Evolutionary conservation across 2,113 vertebrate genomes (phyloP).

Genomic region (Alligator mississippiensis): DNA sequence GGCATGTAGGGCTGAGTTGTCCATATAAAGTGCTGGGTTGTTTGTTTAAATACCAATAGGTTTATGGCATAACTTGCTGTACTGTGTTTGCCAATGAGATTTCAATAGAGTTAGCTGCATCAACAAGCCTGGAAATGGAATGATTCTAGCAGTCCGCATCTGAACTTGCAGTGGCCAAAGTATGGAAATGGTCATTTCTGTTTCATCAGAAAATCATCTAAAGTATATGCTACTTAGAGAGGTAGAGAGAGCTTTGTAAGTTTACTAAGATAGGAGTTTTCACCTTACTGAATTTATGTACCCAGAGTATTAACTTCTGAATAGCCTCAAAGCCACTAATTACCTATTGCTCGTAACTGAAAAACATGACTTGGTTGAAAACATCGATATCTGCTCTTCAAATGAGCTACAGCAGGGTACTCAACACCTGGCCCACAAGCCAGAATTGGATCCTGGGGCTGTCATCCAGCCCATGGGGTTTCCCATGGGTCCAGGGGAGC

Average conservation of each 20-base stretch:
- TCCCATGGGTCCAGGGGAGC: too few species aligned
- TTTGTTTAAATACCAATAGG: slow-evolving; percentile 10
- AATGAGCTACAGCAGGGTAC: background rate
- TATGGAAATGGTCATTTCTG: background rate
- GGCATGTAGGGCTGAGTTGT: background rate
- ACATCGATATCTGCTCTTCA: background rate
- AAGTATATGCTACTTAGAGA: rapidly evolving
- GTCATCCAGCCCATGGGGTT: too few species aligned
- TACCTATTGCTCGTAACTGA: rapidly evolving
- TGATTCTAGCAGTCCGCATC: background rate
- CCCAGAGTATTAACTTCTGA: background rate
- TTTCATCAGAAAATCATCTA: rapidly evolving
- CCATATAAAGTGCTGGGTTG: background rate
- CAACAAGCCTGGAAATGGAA: background rate
- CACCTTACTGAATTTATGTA: background rate
- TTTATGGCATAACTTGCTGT: slow-evolving; percentile 7
- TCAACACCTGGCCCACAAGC: too few species aligned
- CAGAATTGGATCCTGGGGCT: too few species aligned
- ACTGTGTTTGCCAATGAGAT: slow-evolving; percentile 42
- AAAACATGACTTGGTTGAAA: background rate
- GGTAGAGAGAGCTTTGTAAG: background rate
- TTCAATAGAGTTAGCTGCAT: slow-evolving; percentile 25
- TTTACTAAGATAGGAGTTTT: background rate
- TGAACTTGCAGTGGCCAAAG: background rate
- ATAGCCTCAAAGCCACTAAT: rapidly evolving